A percentile compares a stretch with the other conserved stretches of the same genome.
phyloP scores from a whole-genome alignment of 2,113 vertebrate genomes.

The Anas platyrhynchos region DNA sequence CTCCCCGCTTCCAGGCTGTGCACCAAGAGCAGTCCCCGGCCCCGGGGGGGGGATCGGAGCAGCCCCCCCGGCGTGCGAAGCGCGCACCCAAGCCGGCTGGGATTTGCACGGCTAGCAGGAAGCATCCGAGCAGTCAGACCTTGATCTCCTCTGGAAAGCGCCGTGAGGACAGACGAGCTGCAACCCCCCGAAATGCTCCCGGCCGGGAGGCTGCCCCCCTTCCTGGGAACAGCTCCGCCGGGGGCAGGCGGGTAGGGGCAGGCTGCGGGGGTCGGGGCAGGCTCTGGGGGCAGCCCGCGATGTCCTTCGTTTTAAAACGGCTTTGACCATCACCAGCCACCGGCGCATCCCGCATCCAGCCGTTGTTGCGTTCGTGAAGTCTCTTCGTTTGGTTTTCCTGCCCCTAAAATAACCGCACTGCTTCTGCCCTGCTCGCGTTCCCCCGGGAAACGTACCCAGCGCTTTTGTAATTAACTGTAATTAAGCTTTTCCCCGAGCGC shows the following conservation, averaged over 20 bases:
- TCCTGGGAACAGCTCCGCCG: not conserved
- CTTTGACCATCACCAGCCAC: not conserved
- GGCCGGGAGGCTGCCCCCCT: not conserved
- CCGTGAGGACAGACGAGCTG: slow-evolving; percentile 80
- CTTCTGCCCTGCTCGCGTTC: not conserved
- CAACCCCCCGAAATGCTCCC: slow-evolving; percentile 5
- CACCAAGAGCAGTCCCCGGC: not conserved
- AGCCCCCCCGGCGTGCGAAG: too few relatives aligned
- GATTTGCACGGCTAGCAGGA: slow-evolving; percentile 36
- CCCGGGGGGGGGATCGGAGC: too few relatives aligned
- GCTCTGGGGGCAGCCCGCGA: not conserved
- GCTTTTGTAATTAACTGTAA: not conserved
- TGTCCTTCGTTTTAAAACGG: not conserved
- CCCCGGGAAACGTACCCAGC: not conserved
- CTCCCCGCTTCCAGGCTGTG: not conserved
- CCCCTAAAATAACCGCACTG: not conserved
- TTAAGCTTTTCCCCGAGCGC: not conserved
- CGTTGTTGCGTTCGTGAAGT: not conserved
- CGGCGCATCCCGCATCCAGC: not conserved
- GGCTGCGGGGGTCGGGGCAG: not conserved
- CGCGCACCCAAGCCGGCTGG: not conserved
- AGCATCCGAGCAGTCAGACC: not conserved
- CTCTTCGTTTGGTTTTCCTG: not conserved
- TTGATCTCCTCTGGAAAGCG: slow-evolving; percentile 81
- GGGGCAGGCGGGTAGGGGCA: not conserved